phyloP scores from a whole-genome alignment of 2,888 invertebrate genomes.

The Oxytorus armatus region DNA sequence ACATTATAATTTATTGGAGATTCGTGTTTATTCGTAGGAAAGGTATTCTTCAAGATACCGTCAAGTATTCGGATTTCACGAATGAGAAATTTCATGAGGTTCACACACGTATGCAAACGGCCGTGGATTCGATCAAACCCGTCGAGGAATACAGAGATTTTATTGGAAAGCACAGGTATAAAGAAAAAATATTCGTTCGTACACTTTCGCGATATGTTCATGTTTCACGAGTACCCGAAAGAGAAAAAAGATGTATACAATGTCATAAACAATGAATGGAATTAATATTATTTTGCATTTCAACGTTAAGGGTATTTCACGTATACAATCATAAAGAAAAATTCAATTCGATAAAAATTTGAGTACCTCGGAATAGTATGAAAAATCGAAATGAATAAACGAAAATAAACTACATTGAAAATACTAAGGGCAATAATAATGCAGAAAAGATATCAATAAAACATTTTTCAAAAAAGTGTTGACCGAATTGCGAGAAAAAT shows the following conservation, averaged over 20 bases:
- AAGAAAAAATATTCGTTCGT: conserved; percentile 15
- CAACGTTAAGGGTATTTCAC: background rate
- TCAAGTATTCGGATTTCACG: conserved; percentile 91
- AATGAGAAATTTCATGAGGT: conserved; percentile 93
- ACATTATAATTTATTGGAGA: background rate
- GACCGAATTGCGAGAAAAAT: too few species aligned
- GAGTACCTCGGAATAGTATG: too few species aligned
- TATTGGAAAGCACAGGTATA: conserved; percentile 94
- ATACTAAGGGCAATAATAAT: too few species aligned
- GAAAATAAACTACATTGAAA: too few species aligned
- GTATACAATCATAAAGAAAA: too few species aligned
- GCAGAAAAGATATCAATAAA: too few species aligned
- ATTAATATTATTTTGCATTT: too few species aligned
- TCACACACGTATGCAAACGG: conserved; percentile 91
- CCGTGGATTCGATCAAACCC: conserved; percentile 92
- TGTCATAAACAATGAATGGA: too few species aligned
- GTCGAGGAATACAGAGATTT: conserved; percentile 95
- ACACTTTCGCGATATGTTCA: conserved; percentile 31
- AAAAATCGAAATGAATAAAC: too few species aligned
- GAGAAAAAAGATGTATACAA: background rate
- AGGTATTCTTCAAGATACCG: conserved; percentile 92
- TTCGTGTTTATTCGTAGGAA: conserved; percentile 86
- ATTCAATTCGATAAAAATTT: too few species aligned
- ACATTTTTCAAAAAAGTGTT: too few species aligned
- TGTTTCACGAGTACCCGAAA: background rate